Percentiles rank a stretch among this genome's conserved stretches.
phyloP scores from a whole-genome alignment of 2,113 vertebrate species.

The Cololabis saira region DNA sequence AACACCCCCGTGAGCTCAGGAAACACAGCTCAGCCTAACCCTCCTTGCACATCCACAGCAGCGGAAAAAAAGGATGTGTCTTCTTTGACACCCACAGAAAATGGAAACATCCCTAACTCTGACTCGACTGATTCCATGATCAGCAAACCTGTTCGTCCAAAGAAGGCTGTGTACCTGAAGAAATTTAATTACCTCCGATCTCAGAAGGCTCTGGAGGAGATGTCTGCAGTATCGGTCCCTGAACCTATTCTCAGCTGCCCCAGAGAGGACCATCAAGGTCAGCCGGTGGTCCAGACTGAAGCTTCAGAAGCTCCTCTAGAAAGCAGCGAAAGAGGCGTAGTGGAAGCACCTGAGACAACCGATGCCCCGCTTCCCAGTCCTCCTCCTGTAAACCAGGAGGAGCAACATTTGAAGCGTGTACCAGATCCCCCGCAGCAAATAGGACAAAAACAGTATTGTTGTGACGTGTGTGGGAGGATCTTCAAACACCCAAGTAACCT shows the following conservation, averaged over 20 bases:
- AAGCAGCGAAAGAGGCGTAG: slow-evolving; percentile 55
- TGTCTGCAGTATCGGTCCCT: slow-evolving; percentile 50
- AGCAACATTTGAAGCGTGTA: slow-evolving; percentile 27
- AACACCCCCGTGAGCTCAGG: slow-evolving; percentile 67
- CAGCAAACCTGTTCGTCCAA: slow-evolving; percentile 84
- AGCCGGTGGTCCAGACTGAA: slow-evolving; percentile 39
- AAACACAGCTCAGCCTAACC: slow-evolving; percentile 69
- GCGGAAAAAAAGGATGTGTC: slow-evolving; percentile 77
- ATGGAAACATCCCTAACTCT: slow-evolving; percentile 66
- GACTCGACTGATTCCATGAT: slow-evolving; percentile 63
- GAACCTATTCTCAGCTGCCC: slow-evolving; percentile 52
- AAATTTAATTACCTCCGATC: slow-evolving; percentile 92
- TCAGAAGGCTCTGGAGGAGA: slow-evolving; percentile 84
- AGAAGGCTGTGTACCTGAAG: slow-evolving; percentile 92
- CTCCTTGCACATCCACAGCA: slow-evolving; percentile 48
- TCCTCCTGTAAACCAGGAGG: slow-evolving; percentile 51
- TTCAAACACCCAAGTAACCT: slow-evolving; percentile 98
- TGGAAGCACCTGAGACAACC: slow-evolving; percentile 44
- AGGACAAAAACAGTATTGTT: slow-evolving; percentile 87
- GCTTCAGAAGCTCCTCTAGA: slow-evolving; percentile 28
- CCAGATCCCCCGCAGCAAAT: slow-evolving; percentile 51
- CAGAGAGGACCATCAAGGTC: slow-evolving; percentile 48
- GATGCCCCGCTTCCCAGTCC: slow-evolving; percentile 43
- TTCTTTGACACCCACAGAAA: slow-evolving; percentile 78
- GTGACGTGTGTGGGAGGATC: slow-evolving; percentile 91